Evolutionary conservation across 2,888 invertebrate genomes (phyloP), one percentile per base, ranked within the genome.

Genomic region (Phragmatobia fuliginosa): DNA sequence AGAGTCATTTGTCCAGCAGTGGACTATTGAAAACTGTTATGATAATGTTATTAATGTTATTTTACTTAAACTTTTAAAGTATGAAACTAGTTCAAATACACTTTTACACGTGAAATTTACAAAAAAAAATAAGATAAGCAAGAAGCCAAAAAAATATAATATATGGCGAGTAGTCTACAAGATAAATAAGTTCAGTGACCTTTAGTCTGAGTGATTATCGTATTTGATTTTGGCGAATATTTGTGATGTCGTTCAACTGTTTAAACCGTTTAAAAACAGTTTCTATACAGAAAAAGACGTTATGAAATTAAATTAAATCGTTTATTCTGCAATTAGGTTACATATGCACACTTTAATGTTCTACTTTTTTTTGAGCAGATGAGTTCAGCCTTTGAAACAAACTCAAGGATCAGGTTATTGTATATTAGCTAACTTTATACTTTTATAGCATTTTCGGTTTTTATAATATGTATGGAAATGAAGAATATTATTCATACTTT

Each of bases 121-220:
- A 7, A 49, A 49, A 49, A 49, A 41, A 45, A 45, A 21, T 16
- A 21, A 49, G 45, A 49, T 49, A 49, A 45, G 45, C 21, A 45
- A 49, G 45, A n/a, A 8, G n/a, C 45, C 21, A 49, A 49, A 49
- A 49, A 45, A 49, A 49, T 33, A n/a, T n/a, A n/a, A 33, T 33
- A 38, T 38, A n/a, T n/a, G n/a, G n/a, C 45, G 8, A 49, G 45
- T n/a, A n/a, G 45, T 49, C 45, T 49, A 6, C 21, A 8, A 21
- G 45, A 49, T 49, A 49, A 49, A 49, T 49, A n/a, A 49, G 45
- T 49, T 49, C 45, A 49, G 45, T 49, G 45, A 49, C 21, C 45
- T 49, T n/a, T n/a, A 49, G 45, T 49, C 45, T 49, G 21, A 49
- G 21, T 49, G 45, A 49, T 49, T 49, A 49, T n/a, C 45, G 21